Evolutionary conservation across 2,113 vertebrate genomes (phyloP).

Genomic region (Cyprinus carpio): DNA sequence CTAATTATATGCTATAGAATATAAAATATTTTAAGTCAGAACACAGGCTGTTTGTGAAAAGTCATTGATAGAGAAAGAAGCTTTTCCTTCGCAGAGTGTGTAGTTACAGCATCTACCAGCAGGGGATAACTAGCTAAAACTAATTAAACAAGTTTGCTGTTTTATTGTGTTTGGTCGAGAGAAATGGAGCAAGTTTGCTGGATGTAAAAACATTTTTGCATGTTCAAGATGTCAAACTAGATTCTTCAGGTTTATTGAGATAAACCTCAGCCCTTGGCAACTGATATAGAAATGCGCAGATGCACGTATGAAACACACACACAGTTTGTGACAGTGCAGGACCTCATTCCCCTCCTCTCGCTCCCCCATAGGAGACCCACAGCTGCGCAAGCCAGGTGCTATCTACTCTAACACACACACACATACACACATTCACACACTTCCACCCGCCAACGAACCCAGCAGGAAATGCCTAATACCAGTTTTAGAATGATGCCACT

Average conservation of each 20-base stretch:
- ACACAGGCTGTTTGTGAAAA: background rate
- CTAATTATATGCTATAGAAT: background rate
- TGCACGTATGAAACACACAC: slow-evolving; percentile 45
- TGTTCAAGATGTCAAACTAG: background rate
- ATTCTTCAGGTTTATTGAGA: background rate
- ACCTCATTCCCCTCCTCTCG: slow-evolving; percentile 72
- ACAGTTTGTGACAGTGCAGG: slow-evolving; percentile 63
- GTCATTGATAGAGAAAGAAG: background rate
- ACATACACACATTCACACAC: slow-evolving; percentile 51
- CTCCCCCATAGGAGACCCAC: slow-evolving; percentile 77
- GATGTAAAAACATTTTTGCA: background rate
- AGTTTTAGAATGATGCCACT: slow-evolving; percentile 82
- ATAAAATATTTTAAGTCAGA: too few species aligned
- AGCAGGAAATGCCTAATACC: slow-evolving; percentile 82
- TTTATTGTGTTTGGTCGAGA: background rate
- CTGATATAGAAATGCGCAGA: slow-evolving; percentile 34
- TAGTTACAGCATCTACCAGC: background rate
- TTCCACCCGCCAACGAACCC: slow-evolving; percentile 72
- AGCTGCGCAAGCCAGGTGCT: slow-evolving; percentile 83
- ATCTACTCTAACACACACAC: slow-evolving; percentile 69
- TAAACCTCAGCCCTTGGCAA: slow-evolving; percentile 10
- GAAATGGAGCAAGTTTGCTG: background rate
- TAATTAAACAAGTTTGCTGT: background rate
- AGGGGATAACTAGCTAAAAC: background rate
- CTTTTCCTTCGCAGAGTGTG: too few species aligned